These are phyloP conservation scores for Eupithecia dodoneata DNA, from an alignment of 2,888 invertebrate genomes.

Conservation along the genomic window DNA sequence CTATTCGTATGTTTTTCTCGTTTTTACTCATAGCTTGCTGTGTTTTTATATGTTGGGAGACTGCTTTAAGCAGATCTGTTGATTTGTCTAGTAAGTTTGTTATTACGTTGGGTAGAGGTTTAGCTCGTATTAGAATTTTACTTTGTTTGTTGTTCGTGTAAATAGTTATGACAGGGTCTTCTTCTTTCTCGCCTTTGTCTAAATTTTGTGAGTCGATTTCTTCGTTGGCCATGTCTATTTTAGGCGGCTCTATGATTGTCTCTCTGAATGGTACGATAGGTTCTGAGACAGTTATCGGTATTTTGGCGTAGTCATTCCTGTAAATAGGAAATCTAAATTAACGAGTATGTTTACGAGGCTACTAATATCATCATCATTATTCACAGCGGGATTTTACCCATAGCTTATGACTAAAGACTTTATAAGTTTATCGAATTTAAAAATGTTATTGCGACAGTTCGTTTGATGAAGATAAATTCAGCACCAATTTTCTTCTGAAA, in stretches of 20 bases:
- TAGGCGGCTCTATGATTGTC: constrained; percentile 93
- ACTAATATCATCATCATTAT: background rate
- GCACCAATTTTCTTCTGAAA: background rate
- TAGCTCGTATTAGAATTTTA: constrained; percentile 89
- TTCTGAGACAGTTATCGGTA: constrained; percentile 94
- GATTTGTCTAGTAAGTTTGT: constrained; percentile 89
- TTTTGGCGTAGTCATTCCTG: constrained; percentile 90
- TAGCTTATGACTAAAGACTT: background rate
- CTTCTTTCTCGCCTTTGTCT: constrained; percentile 74
- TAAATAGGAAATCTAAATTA: constrained; percentile 37
- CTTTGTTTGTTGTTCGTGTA: constrained; percentile 89
- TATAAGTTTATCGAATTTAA: background rate
- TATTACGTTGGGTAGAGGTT: constrained; percentile 89
- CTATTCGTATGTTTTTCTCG: constrained; percentile 62
- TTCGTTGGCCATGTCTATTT: constrained; percentile 93
- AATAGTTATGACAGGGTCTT: constrained; percentile 83
- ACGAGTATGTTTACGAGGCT: background rate
- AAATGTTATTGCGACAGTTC: background rate
- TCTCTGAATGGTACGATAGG: constrained; percentile 99
- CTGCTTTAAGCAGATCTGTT: constrained; percentile 87
- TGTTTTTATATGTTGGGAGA: constrained; percentile 80
- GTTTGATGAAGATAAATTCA: background rate
- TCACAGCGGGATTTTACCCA: background rate
- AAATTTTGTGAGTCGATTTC: constrained; percentile 87
- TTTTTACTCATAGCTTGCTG: constrained; percentile 70